These are phyloP conservation scores for Pedetes capensis DNA, from an alignment of 2,113 vertebrate genomes.

Conservation along the genomic window DNA sequence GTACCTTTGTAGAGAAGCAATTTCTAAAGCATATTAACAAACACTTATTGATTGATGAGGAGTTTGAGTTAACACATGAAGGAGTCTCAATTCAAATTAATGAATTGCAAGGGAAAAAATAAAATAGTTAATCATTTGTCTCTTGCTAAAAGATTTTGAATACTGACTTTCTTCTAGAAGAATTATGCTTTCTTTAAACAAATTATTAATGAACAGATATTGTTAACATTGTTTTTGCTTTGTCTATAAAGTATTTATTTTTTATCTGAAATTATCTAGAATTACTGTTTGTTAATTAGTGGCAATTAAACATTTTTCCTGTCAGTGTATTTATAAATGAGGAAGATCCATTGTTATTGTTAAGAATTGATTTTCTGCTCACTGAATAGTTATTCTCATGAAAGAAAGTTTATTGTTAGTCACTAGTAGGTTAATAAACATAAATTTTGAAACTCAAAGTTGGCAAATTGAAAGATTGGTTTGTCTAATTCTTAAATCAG, in stretches of 20 bases:
- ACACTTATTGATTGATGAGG: slow-evolving; percentile 54
- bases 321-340: slow-evolving; percentile 63
- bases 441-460: slow-evolving; percentile 43
- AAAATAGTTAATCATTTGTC: slow-evolving; percentile 69
- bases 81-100: slow-evolving; percentile 1
- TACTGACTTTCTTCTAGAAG: slow-evolving; percentile 53
- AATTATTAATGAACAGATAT: slow-evolving; percentile 57
- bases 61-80: slow-evolving; percentile 61
- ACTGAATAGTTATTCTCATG: slow-evolving; percentile 65
- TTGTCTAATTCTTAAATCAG: background rate
- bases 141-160: slow-evolving; percentile 62
- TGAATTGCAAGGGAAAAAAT: slow-evolving; percentile 55
- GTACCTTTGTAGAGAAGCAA: slow-evolving; percentile 34
- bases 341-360: slow-evolving; percentile 49
- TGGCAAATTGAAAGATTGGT: slow-evolving; percentile 51
- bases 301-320: slow-evolving; percentile 58
- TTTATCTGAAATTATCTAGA: slow-evolving; percentile 67
- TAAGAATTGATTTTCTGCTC: slow-evolving; percentile 66
- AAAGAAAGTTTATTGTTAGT: slow-evolving; percentile 2
- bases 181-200: slow-evolving; percentile 74
- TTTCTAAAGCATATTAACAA: slow-evolving; percentile 52
- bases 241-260: slow-evolving; percentile 57
- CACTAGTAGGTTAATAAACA: slow-evolving; percentile 59
- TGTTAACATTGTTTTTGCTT: slow-evolving; percentile 15
- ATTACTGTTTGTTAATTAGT: slow-evolving; percentile 60